These are phyloP conservation scores for Phyllostomus discolor DNA, from an alignment of 2,113 vertebrate species.

Conservation along the genomic window DNA sequence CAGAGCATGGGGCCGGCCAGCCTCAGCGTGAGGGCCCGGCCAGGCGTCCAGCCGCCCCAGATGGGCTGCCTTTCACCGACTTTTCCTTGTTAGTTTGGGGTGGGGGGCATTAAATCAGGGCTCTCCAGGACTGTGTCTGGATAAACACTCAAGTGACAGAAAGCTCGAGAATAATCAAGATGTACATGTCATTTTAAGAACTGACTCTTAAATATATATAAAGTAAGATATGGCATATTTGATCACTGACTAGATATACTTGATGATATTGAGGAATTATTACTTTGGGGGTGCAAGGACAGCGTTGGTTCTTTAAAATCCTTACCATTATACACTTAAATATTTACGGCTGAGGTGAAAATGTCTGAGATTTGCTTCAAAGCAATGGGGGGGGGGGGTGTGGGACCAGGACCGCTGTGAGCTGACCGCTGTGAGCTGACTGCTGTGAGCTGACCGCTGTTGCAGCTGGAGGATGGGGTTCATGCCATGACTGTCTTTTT, in stretches of 20 bases:
- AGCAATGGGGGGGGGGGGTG: neutral
- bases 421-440: neutral
- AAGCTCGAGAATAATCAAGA: neutral
- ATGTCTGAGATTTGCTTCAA: neutral
- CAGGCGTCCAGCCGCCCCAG: neutral
- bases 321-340: neutral
- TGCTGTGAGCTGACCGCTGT: neutral
- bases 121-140: neutral
- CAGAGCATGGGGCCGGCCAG: rapidly evolving
- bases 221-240: neutral
- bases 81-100: neutral
- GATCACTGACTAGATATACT: neutral
- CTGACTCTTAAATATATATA: neutral
- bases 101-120: neutral
- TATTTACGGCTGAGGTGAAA: neutral
- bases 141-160: slow-evolving; percentile 30
- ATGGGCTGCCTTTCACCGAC: neutral
- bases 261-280: neutral
- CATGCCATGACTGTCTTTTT: neutral
- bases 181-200: slow-evolving; percentile 8
- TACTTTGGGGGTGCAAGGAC: neutral
- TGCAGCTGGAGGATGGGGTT: neutral
- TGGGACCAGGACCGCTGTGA: neutral
- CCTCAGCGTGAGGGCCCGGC: neutral
- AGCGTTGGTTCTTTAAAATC: neutral